phyloP scores from a whole-genome alignment of 2,797 vertebrate species.

The Allobates femoralis region DNA sequence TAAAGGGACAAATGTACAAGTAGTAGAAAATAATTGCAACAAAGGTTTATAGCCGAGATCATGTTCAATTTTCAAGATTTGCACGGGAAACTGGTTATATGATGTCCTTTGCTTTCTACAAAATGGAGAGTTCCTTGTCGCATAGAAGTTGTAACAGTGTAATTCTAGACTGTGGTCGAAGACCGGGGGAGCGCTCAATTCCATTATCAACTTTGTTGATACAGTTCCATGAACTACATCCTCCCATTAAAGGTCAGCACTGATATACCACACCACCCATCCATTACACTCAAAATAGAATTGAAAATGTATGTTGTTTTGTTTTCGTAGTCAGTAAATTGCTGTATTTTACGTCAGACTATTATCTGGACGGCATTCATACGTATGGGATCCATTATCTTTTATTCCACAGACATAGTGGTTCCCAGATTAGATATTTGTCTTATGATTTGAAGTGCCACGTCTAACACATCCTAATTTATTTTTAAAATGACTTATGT shows the following conservation, averaged over 20 bases:
- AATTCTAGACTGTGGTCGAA: background rate
- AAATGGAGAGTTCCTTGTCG: background rate
- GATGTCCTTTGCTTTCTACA: background rate
- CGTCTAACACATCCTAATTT: background rate
- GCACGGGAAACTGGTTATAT: background rate
- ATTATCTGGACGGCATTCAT: slow-evolving; percentile 5
- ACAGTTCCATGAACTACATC: slow-evolving; percentile 33
- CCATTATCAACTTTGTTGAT: slow-evolving; percentile 6
- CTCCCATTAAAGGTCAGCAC: slow-evolving; percentile 37
- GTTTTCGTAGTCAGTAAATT: background rate
- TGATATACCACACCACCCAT: slow-evolving; percentile 10
- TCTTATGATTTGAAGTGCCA: background rate
- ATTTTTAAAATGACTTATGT: slow-evolving; percentile 4
- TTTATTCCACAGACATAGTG: background rate
- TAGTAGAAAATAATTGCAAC: background rate
- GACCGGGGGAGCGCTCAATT: background rate
- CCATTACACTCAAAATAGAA: slow-evolving; percentile 20
- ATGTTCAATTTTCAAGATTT: background rate
- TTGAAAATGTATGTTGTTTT: background rate
- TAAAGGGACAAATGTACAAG: background rate
- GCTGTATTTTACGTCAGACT: background rate
- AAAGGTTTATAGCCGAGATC: background rate
- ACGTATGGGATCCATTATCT: slow-evolving; percentile 6
- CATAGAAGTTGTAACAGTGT: background rate
- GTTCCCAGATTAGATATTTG: background rate